phyloP scores from a whole-genome alignment of 1,140 invertebrate genomes.

The Scaptomyza graminum region DNA sequence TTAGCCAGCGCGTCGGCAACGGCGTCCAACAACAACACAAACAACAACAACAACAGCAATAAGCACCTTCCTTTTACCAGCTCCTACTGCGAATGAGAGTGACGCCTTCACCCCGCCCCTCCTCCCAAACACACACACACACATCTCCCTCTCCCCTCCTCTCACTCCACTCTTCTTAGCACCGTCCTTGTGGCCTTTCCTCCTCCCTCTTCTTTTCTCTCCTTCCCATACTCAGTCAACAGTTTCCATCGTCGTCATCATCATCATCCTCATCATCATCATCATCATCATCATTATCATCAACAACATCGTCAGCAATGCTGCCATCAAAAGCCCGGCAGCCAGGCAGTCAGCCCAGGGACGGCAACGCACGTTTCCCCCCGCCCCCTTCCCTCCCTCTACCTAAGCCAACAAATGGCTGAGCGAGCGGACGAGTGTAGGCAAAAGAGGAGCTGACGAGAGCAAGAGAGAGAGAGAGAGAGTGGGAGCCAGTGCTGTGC shows the following conservation, averaged over 20 bases:
- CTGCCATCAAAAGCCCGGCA: constrained; percentile 55
- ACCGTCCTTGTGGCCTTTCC: constrained; percentile 38
- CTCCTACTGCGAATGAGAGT: constrained; percentile 41
- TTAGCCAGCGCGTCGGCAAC: constrained; percentile 34
- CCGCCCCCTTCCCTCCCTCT: background rate
- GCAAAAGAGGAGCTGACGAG: constrained; percentile 18
- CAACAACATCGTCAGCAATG: constrained; percentile 28
- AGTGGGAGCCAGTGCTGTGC: background rate
- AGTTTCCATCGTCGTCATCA: constrained; percentile 20
- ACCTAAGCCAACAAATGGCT: constrained; percentile 33
- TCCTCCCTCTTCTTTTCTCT: background rate
- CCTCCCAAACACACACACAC: background rate
- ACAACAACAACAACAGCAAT: constrained; percentile 43
- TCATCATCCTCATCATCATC: constrained; percentile 17
- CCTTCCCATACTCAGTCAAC: constrained; percentile 21
- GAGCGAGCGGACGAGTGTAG: constrained; percentile 20
- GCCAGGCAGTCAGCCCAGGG: constrained; percentile 26
- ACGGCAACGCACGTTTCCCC: constrained; percentile 30
- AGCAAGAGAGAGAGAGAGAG: constrained; percentile 18
- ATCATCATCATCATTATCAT: constrained; percentile 6
- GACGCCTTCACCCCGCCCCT: background rate
- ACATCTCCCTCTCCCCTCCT: too few species aligned
- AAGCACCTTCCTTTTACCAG: constrained; percentile 49
- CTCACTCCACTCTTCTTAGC: background rate
- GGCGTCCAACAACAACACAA: constrained; percentile 12